Conservation (phyloP, 2,113 vertebrate species). For the Potamarius usumacintae region DNA sequence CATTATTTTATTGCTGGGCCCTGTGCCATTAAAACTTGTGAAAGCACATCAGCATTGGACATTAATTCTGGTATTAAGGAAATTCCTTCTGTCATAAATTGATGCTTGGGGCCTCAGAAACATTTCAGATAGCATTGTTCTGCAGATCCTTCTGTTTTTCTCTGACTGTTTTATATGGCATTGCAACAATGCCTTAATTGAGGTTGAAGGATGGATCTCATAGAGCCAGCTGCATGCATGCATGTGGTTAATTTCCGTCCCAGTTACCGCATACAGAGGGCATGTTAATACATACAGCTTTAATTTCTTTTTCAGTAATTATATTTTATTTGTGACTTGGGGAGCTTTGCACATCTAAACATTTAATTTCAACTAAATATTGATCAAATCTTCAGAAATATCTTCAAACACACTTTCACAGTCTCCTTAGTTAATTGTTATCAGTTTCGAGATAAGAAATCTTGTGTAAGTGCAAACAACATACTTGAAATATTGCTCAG, state of each 20-base stretch:
- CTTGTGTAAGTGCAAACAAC: background rate
- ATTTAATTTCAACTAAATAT: background rate
- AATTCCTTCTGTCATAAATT: conserved; percentile 7
- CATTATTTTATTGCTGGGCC: background rate
- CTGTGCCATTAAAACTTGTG: background rate
- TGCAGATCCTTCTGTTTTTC: background rate
- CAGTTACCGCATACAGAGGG: background rate
- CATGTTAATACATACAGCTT: background rate
- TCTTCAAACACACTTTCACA: background rate
- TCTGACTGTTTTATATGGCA: background rate
- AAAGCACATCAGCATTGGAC: background rate
- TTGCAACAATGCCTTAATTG: background rate
- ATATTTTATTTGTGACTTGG: background rate
- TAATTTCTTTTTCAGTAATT: background rate
- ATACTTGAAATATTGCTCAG: background rate
- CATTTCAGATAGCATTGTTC: background rate
- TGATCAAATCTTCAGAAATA: background rate
- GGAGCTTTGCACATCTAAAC: background rate
- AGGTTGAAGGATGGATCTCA: background rate
- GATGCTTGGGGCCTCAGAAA: background rate
- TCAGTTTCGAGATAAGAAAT: background rate
- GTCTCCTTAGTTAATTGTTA: background rate
- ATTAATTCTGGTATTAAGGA: background rate
- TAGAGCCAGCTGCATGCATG: background rate
- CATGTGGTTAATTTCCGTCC: background rate